Base-by-base conservation (phyloP, 2,888 invertebrate genomes). In the Drosophila leonis region DNA sequence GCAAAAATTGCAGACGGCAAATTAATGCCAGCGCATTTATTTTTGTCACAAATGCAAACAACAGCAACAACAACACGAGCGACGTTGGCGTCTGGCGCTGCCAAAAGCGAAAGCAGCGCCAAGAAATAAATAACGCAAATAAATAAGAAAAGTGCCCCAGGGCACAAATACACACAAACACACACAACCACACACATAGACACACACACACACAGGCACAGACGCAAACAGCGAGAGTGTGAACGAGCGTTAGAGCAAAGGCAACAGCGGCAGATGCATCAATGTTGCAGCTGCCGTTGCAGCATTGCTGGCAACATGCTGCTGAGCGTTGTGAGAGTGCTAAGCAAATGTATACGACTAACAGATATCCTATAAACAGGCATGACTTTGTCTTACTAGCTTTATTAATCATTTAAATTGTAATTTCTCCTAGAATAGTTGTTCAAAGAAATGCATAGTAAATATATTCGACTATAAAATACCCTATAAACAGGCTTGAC, bases 71-170 rank as follows among this genome's bases (percentile, higher is more conserved):
- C 66, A 73, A 35, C 55, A 65, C n/a, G 46, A 65, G 31, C 49
- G 49, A 74, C 64, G 61, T 65, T 75, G 71, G 71, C 71, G 83
- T 88, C 86, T 83, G 83, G 86, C 83, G 75, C 86, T 83, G 88
- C 86, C 83, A 88, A 83, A 83, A 83, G 88, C 83, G 88, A 83
- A 83, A 88, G 83, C 88, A 80, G 78, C 84, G 86, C 88, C 88
- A 84, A 84, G 84, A 84, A 84, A 88, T 84, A 84, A 84, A 84
- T 84, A 84, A 88, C 88, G 88, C 86, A 84, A 84, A 84, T 84
- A 84, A 84, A 84, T 84, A 88, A 84, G 88, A 88, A 88, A 86
- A 84, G 75, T 81, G 83, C 88, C 88, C 74, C 81, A 75, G 88
- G 84, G 88, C 71, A 76, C 64, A 72, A 33, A 59, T 27, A 65